Percentiles rank a stretch among this genome's conserved stretches.
These are phyloP conservation scores for Cinclus cinclus DNA, from an alignment of 2,113 vertebrate species.

Conservation along the genomic window DNA sequence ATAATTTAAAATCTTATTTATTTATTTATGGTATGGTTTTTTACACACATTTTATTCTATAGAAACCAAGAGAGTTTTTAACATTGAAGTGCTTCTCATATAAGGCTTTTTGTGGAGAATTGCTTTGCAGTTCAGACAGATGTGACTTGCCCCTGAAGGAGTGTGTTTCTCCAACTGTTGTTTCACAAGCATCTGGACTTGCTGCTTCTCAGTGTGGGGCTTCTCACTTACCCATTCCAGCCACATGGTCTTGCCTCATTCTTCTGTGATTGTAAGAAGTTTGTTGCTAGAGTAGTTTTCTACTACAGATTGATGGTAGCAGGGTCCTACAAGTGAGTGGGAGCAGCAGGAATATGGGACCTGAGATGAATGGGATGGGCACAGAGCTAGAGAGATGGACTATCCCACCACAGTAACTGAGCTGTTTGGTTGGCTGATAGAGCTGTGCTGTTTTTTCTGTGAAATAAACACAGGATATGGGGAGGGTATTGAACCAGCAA, in stretches of 20 bases:
- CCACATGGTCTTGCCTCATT: rapidly evolving
- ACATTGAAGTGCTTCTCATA: not conserved
- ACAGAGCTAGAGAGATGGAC: rapidly evolving
- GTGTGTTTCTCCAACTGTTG: rapidly evolving
- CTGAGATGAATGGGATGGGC: not conserved
- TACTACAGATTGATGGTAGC: not conserved
- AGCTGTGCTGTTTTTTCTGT: not conserved
- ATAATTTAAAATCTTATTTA: not conserved
- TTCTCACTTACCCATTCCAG: not conserved
- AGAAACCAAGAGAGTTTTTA: not conserved
- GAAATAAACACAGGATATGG: not conserved
- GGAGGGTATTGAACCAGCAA: not conserved
- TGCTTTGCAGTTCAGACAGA: not conserved
- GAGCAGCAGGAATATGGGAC: not conserved
- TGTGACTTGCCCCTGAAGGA: rapidly evolving
- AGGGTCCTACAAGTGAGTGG: rapidly evolving
- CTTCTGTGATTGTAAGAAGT: not conserved
- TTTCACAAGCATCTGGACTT: not conserved
- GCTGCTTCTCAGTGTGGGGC: not conserved
- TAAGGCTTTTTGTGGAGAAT: not conserved
- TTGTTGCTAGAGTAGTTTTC: not conserved
- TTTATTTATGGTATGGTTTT: not conserved
- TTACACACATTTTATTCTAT: rapidly evolving
- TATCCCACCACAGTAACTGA: not conserved
- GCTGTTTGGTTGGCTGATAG: not conserved